Evolutionary conservation across 2,113 vertebrate genomes (phyloP), one percentile per base, ranked within the genome.

Genomic region (Mus musculus): DNA sequence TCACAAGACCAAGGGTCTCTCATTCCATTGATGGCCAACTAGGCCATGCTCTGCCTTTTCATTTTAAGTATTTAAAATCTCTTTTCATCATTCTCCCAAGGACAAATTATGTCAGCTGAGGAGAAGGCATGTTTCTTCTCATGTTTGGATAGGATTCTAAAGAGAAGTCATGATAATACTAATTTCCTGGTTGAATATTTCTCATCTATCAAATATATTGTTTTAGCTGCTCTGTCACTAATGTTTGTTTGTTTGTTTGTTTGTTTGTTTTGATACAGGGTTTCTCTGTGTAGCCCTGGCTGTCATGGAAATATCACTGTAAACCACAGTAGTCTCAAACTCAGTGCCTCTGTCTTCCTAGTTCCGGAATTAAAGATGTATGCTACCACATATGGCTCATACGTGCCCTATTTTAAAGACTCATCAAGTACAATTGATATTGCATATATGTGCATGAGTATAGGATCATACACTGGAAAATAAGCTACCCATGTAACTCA

Each of bases 141-240:
- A 65, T 36, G 71, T 88, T 61, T 59, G 16, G 65, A 17, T 39
- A 89, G 0, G 8, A 63, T 78, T 91, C 33, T 61, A 81, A 96
- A 92, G 12, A 30, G n/a, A 95, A 91, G 82, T 39, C 42, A 59
- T 73, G 7, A 46, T 89, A 8, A 86, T 78, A 71, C 24, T 56
- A n/a, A 78, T 71, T 94, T 94, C 19, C 54, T 65, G 54, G 11
- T 11, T 89, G 82, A 89, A 75, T 94, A 77, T 52, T 94, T 95
- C 7, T 52, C 36, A 59, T 75, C 1, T 88, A 24, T 78, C 46
- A 65, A 52, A 42, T 85, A 56, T 1, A 22, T 72, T 84, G 75
- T 42, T 91, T 67, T 49, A 63, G 0, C 13, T 71, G 39, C 22
- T 39, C 63, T 86, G 26, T 56, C 42, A 56, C 63, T 82, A 33